Evolutionary conservation across 2,113 vertebrate genomes (phyloP).

Genomic region (Myotis yumanensis): DNA sequence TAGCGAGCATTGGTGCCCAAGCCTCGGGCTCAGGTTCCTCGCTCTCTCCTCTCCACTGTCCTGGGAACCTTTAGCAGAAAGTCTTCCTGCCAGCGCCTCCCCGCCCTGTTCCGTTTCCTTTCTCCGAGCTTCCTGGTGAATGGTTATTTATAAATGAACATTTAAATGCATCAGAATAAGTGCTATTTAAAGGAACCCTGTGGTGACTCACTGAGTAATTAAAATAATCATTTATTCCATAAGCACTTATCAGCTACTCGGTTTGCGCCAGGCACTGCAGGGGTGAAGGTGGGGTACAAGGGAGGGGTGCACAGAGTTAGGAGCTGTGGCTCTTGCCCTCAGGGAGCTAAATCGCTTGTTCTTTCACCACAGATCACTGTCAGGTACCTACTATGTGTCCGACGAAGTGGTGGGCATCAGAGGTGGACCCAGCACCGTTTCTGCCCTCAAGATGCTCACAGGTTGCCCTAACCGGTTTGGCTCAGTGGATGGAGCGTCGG

Average conservation of each 20-base stretch:
- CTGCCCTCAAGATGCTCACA: background rate
- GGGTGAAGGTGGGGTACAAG: background rate
- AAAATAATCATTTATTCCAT: conserved; percentile 77
- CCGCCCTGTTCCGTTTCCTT: background rate
- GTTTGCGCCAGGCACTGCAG: background rate
- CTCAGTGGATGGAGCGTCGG: no score
- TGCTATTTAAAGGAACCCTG: conserved; percentile 70
- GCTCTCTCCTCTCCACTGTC: background rate
- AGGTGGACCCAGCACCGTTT: background rate
- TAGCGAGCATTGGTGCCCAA: background rate
- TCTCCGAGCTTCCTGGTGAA: conserved; percentile 59
- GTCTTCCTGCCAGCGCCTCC: background rate
- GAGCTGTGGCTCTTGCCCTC: background rate
- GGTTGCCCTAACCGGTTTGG: no score
- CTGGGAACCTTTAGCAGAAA: background rate
- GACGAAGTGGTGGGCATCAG: background rate
- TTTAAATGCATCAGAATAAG: conserved; percentile 67
- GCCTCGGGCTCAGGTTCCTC: background rate
- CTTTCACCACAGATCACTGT: background rate
- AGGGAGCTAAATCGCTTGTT: background rate
- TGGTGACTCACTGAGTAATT: conserved; percentile 71
- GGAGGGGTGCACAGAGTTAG: background rate
- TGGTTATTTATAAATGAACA: conserved; percentile 73
- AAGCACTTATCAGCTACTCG: conserved; percentile 47
- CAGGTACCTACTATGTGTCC: background rate